These are phyloP conservation scores for Numida meleagris DNA, from an alignment of 2,113 vertebrate species.

Conservation along the genomic window DNA sequence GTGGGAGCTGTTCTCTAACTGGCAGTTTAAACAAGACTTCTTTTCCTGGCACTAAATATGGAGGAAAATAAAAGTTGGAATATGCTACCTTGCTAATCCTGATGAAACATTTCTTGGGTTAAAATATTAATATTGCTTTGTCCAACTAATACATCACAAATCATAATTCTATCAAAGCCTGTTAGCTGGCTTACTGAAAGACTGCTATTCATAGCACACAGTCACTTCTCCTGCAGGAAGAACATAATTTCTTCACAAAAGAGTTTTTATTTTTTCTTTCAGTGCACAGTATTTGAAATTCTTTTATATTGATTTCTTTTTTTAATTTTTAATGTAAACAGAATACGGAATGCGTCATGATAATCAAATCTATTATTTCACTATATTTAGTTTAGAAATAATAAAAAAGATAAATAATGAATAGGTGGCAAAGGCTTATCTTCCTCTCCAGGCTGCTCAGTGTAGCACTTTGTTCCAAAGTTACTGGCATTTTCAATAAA, in stretches of 20 bases:
- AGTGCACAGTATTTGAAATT: neutral
- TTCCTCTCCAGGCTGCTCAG: neutral
- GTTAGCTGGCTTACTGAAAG: conserved; percentile 2
- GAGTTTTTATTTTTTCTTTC: neutral
- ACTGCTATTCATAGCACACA: conserved; percentile 9
- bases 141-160: neutral
- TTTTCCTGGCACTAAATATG: neutral
- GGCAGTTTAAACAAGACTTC: neutral
- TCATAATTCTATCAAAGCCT: conserved; percentile 14
- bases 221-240: neutral
- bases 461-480: neutral
- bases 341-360: neutral
- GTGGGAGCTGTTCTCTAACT: neutral
- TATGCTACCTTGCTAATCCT: neutral
- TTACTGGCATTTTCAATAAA: conserved; percentile 9
- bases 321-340: conserved; percentile 21
- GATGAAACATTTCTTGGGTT: neutral
- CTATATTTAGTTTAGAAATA: conserved; percentile 30
- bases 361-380: conserved; percentile 14
- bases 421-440: conserved; percentile 12
- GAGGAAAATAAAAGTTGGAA: conserved; percentile 2
- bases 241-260: neutral
- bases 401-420: conserved; percentile 44
- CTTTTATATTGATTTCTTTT: conserved; percentile 7
- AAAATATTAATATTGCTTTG: conserved; percentile 29